phyloP scores from a whole-genome alignment of 2,113 vertebrate genomes.

The Microtus oregoni region DNA sequence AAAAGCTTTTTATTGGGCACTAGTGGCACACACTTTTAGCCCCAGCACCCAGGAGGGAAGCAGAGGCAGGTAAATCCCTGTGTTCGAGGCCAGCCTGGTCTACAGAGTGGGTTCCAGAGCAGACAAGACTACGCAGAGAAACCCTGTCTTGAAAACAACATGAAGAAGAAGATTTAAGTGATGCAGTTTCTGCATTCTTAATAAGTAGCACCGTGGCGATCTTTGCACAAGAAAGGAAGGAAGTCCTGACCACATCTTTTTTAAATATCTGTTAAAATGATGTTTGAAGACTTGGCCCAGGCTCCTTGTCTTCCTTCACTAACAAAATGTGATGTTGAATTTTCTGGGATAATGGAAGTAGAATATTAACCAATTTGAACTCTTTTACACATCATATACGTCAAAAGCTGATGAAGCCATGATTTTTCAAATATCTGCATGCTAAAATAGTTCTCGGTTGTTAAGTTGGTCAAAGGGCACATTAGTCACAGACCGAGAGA shows the following conservation, averaged over 20 bases:
- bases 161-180: not conserved
- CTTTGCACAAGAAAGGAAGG: constrained; percentile 19
- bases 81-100: not conserved
- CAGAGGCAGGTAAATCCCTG: not conserved
- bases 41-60: not conserved
- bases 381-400: constrained; percentile 30
- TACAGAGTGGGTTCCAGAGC: not conserved
- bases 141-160: not conserved
- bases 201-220: not conserved
- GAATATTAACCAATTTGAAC: constrained; percentile 22
- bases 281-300: not conserved
- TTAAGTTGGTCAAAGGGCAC: not conserved
- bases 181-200: not conserved
- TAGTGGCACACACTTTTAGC: not conserved
- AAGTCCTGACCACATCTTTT: not conserved
- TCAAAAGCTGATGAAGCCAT: constrained; percentile 16
- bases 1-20: not conserved
- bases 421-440: not conserved
- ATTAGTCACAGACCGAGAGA: not conserved
- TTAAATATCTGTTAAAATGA: not conserved
- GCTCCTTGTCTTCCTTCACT: constrained; percentile 32
- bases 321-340: not conserved
- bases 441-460: not conserved
- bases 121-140: not conserved
- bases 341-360: constrained; percentile 19